Evolutionary conservation across 2,113 vertebrate genomes (phyloP).

Genomic region (Psammodynastes pulverulentus): DNA sequence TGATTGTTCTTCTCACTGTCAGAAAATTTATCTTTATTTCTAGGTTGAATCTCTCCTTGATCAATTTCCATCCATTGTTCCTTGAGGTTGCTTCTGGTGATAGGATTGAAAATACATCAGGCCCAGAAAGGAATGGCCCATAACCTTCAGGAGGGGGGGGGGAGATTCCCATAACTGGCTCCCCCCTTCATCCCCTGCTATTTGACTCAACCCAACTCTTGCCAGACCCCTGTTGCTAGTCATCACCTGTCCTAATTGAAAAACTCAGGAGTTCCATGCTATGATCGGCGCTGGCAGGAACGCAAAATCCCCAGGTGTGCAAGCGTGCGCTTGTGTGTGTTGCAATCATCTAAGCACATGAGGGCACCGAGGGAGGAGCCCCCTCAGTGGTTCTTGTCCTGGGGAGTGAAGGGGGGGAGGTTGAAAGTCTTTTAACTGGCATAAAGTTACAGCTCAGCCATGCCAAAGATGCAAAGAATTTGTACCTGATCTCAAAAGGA

Average conservation of each 20-base stretch:
- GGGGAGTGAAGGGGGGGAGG: not conserved
- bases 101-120: not conserved
- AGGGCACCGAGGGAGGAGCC: not conserved
- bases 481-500: conserved; percentile 61
- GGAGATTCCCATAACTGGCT: not conserved
- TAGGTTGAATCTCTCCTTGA: too few relatives aligned
- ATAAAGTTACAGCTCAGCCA: conserved; percentile 68
- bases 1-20: too few relatives aligned
- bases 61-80: too few relatives aligned
- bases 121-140: not conserved
- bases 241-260: conserved; percentile 59
- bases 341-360: not conserved
- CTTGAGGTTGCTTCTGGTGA: not conserved
- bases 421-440: conserved; percentile 62
- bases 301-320: conserved; percentile 56
- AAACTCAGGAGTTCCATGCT: not conserved
- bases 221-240: conserved; percentile 44
- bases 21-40: too few relatives aligned
- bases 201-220: not conserved
- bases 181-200: not conserved
- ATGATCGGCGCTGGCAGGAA: not conserved
- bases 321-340: not conserved
- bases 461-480: conserved; percentile 65
- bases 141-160: not conserved
- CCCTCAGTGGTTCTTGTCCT: not conserved